Evolutionary conservation across 2,113 vertebrate species (phyloP).

Genomic region (Lepidiolamprologus cunningtoni): DNA sequence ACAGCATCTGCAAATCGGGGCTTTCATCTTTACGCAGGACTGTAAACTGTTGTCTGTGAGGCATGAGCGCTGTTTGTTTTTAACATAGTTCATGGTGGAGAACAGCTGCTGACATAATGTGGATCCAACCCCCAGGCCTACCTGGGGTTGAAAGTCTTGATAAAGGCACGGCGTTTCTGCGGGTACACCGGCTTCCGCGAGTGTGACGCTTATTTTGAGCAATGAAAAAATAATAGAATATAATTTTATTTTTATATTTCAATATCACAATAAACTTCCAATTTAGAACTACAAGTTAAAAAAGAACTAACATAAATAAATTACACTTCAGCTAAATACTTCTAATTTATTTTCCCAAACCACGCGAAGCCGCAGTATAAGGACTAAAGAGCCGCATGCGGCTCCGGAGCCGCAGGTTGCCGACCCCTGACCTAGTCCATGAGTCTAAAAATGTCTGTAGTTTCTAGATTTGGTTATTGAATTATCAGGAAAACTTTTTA

Average conservation of each 20-base stretch:
- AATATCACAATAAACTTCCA: neutral
- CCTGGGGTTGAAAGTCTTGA: too few species aligned
- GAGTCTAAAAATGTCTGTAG: neutral
- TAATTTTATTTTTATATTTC: neutral
- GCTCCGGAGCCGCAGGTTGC: neutral
- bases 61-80: too few species aligned
- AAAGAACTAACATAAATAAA: neutral
- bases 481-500: neutral
- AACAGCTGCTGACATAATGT: too few species aligned
- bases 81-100: too few species aligned
- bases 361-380: fast-evolving
- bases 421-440: neutral
- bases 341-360: neutral
- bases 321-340: neutral
- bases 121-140: too few species aligned
- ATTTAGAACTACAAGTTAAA: neutral
- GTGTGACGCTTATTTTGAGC: neutral
- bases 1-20: too few species aligned
- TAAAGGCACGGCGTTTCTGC: fast-evolving
- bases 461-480: neutral
- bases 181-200: fast-evolving
- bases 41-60: too few species aligned
- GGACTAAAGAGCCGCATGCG: neutral
- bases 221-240: neutral
- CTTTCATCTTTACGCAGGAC: too few species aligned